These are phyloP conservation scores for Gorsachius magnificus DNA, from an alignment of 2,797 vertebrate genomes.

Conservation along the genomic window DNA sequence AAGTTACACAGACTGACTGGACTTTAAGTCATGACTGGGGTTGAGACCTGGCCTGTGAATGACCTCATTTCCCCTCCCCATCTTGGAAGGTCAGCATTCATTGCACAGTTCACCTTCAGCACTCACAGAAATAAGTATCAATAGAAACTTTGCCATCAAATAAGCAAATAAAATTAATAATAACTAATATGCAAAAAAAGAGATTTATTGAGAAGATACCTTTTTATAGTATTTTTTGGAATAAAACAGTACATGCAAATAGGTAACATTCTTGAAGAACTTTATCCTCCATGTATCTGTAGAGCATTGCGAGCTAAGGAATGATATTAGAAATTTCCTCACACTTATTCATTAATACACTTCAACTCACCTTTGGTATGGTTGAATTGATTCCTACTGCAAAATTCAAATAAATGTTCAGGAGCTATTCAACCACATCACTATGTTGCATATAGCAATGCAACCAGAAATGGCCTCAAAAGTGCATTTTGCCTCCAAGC, in stretches of 20 bases:
- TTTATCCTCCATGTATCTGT: background rate
- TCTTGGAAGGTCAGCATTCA: background rate
- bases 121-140: background rate
- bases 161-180: background rate
- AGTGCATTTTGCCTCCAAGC: background rate
- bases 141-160: background rate
- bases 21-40: background rate
- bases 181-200: background rate
- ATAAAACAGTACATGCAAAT: background rate
- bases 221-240: background rate
- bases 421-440: background rate
- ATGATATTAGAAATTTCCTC: background rate
- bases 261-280: background rate
- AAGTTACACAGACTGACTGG: background rate
- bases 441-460: background rate
- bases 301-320: background rate
- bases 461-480: background rate
- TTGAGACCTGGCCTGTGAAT: background rate
- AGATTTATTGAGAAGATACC: background rate
- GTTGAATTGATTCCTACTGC: background rate
- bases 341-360: background rate
- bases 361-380: background rate
- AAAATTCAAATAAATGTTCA: constrained; percentile 20
- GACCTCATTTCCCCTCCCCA: background rate
- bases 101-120: background rate